Conservation (phyloP, 2,113 vertebrate species). For the Gymnogyps californianus region DNA sequence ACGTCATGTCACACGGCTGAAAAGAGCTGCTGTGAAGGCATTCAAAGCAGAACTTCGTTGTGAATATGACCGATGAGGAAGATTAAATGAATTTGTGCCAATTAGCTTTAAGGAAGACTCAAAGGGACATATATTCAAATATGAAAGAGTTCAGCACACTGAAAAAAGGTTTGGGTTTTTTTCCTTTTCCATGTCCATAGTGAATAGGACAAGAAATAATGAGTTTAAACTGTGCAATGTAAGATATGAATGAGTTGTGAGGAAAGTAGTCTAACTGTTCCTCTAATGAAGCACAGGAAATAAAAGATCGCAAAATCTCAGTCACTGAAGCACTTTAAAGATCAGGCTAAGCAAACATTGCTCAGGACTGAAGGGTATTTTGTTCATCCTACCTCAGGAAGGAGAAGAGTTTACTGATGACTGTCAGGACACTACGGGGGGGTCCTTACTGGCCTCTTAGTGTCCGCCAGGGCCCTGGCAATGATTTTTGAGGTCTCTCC, state of each 20-base stretch:
- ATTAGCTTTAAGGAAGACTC: neutral
- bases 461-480: neutral
- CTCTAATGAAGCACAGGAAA: neutral
- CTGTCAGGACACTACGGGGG: neutral
- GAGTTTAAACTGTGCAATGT: neutral
- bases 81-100: neutral
- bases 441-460: neutral
- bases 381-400: neutral
- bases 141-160: neutral
- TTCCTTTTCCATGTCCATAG: neutral
- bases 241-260: neutral
- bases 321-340: neutral
- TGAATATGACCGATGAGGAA: neutral
- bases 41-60: neutral
- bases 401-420: neutral
- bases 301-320: neutral
- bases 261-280: neutral
- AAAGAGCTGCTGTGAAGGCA: neutral
- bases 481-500: neutral
- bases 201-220: neutral
- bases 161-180: neutral
- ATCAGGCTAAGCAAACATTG: neutral
- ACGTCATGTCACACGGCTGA: fast-evolving
- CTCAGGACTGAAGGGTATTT: neutral
- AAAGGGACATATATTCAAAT: neutral